Base-by-base conservation (phyloP, 1,140 invertebrate genomes). In the Melipona quadrifasciata region DNA sequence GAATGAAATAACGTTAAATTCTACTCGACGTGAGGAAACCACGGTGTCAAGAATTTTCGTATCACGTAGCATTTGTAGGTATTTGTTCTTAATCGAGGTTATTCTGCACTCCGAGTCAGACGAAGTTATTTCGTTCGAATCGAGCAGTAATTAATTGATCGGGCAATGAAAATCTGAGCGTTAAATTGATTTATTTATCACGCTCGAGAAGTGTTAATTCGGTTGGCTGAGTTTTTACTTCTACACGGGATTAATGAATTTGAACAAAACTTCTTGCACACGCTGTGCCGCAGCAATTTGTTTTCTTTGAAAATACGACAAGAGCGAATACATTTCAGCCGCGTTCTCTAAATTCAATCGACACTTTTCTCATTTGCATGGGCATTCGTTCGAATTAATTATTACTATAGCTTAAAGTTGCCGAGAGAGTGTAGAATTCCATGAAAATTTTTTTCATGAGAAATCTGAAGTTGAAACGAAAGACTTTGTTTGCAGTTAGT, bases 111-210 rank as follows among this genome's bases (percentile, higher is more conserved):
- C 21, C 2, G 2, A 39, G 24, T n/a, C 1, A 71, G 12, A 10
- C 14, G 0, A n/a, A 70, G 16, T 39, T 70, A 70, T 16, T 71
- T 8, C 21, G n/a, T 21, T 39, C 24, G 16, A 8, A 71, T 71
- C 68, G 39, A n/a, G 39, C 21, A 71, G 19, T 71, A n/a, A 17
- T 47, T 47, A 47, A 34, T 71, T 71, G 34, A 47, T 71, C 1
- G 39, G n/a, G 14, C 39, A 47, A n/a, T 47, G 14, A 21, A 71
- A n/a, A 71, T 24, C 11, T 16, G 68, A 47, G 24, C 67, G 67
- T 39, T 71, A 47, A 71, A 71, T 71, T 47, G 39, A 39, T 70
- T 70, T 47, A 70, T n/a, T 70, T n/a, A 47, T n/a, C 47, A 70
- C 68, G 12, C 21, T 70, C 8, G 39, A 71, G 68, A 47, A 47